Evolutionary conservation across 2,888 invertebrate species (phyloP).

Genomic region (Drosophila nigritarsus): DNA sequence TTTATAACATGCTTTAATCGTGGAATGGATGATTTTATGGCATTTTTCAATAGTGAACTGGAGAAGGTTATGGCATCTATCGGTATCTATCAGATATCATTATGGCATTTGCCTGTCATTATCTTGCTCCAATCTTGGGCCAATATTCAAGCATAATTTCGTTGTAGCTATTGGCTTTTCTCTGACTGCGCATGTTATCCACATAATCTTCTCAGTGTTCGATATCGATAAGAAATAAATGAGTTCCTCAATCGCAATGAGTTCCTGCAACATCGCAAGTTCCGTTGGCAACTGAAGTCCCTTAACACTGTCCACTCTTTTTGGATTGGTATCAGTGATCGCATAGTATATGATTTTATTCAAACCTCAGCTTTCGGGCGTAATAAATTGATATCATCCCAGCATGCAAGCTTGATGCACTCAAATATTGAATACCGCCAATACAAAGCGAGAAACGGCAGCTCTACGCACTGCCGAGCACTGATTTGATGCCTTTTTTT

Average conservation of each 20-base stretch:
- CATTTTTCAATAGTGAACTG: slow-evolving; percentile 33
- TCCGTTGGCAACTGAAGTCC: background rate
- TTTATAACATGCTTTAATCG: background rate
- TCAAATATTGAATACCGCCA: too few relatives aligned
- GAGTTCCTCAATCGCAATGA: slow-evolving; percentile 33
- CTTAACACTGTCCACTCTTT: background rate
- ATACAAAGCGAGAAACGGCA: slow-evolving; percentile 14
- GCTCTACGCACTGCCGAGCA: slow-evolving; percentile 18
- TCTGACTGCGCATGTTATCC: slow-evolving; percentile 33
- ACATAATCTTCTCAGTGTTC: slow-evolving; percentile 53
- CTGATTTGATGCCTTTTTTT: slow-evolving; percentile 55
- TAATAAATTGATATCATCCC: slow-evolving; percentile 27
- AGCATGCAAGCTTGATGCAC: slow-evolving; percentile 15
- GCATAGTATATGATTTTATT: background rate
- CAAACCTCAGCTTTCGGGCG: background rate
- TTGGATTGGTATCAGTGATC: background rate
- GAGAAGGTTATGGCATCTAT: slow-evolving; percentile 41
- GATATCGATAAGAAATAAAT: slow-evolving; percentile 33
- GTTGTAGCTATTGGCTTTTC: slow-evolving; percentile 26
- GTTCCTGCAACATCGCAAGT: slow-evolving; percentile 22
- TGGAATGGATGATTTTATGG: slow-evolving; percentile 35
- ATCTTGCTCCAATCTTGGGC: slow-evolving; percentile 36
- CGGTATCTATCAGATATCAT: slow-evolving; percentile 36
- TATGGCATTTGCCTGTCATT: slow-evolving; percentile 37
- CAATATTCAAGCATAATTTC: slow-evolving; percentile 34